phyloP scores from a whole-genome alignment of 1,140 invertebrate genomes.

The Zaprionus kolodkinae region DNA sequence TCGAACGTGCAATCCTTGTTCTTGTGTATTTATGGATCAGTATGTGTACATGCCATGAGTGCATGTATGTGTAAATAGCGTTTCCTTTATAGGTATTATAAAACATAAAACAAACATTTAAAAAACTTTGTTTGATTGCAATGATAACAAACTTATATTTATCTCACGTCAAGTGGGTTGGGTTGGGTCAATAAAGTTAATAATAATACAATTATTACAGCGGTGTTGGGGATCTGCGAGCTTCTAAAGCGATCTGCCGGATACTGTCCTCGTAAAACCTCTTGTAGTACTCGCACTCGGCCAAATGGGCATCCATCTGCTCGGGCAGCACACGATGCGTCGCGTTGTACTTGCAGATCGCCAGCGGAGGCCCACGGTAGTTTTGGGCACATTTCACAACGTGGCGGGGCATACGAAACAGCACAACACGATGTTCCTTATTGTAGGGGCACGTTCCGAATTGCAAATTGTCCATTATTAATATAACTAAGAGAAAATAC shows the following conservation, averaged over 20 bases:
- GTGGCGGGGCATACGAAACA: constrained; percentile 65
- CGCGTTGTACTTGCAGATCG: constrained; percentile 73
- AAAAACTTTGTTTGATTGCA: constrained; percentile 13
- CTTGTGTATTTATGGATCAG: constrained; percentile 28
- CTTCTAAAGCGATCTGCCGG: not conserved
- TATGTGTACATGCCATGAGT: constrained; percentile 3
- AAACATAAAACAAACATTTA: constrained; percentile 20
- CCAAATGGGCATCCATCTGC: constrained; percentile 64
- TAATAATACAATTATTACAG: not conserved
- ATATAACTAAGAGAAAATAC: not conserved
- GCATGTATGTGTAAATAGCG: constrained; percentile 38
- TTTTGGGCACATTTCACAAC: constrained; percentile 67
- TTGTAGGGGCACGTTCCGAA: constrained; percentile 67
- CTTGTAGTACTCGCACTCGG: constrained; percentile 48
- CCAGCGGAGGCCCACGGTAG: constrained; percentile 65
- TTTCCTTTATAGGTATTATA: constrained; percentile 39
- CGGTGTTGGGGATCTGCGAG: constrained; percentile 3
- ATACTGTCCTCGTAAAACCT: constrained; percentile 13
- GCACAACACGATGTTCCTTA: constrained; percentile 55
- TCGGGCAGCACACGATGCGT: constrained; percentile 61
- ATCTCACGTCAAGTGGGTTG: not conserved
- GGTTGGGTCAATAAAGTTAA: not conserved
- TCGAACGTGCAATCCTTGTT: constrained; percentile 55
- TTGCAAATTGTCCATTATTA: constrained; percentile 56
- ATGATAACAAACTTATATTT: constrained; percentile 1